These are phyloP conservation scores for Orchesellides sinensis DNA, from an alignment of 2,888 invertebrate genomes.

Conservation along the genomic window DNA sequence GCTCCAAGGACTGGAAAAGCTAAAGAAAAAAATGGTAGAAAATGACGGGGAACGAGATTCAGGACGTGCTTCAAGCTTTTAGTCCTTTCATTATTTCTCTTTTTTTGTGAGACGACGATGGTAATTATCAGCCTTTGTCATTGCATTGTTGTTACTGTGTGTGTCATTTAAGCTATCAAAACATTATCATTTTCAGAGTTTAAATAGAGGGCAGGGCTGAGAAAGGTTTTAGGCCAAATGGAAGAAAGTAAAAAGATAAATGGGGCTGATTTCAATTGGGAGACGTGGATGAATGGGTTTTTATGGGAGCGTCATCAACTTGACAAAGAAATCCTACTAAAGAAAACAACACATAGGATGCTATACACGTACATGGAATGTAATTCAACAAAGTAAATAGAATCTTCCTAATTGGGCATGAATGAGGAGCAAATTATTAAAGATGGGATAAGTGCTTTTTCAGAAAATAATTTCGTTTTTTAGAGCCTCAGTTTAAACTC, in stretches of 20 bases:
- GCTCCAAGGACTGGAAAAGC: background rate
- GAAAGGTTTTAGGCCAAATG: background rate
- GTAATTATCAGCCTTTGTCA: conserved; percentile 53
- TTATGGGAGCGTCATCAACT: no score
- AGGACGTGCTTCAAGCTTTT: background rate
- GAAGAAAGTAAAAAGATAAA: background rate
- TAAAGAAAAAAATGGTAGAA: background rate
- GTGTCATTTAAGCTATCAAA: background rate
- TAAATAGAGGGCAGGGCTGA: background rate
- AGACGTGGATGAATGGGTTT: no score
- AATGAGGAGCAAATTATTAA: conserved; percentile 48
- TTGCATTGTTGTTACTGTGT: no score
- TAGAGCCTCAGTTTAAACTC: no score
- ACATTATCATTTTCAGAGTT: background rate
- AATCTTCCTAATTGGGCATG: conserved; percentile 41
- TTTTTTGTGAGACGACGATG: conserved; percentile 19
- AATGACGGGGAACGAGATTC: no score
- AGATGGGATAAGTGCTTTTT: conserved; percentile 15
- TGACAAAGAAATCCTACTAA: background rate
- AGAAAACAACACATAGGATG: background rate
- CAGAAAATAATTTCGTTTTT: background rate
- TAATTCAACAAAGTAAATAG: background rate
- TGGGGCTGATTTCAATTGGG: background rate
- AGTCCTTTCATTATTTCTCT: conserved; percentile 4
- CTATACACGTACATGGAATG: conserved; percentile 14